Percentiles rank a stretch among this genome's conserved stretches.
phyloP scores from a whole-genome alignment of 1,140 invertebrate genomes.

The Yoshiicerus persimilis region DNA sequence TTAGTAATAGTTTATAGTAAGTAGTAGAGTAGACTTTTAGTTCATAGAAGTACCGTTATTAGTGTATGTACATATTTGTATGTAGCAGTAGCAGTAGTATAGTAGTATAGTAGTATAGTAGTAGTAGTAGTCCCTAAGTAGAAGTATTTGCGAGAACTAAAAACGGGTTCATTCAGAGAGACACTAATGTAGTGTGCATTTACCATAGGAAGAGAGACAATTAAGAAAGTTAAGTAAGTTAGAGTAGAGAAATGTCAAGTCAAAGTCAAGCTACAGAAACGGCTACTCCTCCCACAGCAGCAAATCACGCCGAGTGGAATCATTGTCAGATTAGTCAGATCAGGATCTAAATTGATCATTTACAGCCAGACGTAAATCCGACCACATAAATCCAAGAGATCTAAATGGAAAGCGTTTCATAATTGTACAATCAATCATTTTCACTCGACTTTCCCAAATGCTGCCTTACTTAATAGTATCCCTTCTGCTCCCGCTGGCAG shows the following conservation, averaged over 20 bases:
- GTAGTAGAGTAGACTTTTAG: neutral
- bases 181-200: neutral
- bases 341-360: neutral
- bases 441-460: neutral
- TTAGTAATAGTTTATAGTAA: neutral
- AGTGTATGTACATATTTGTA: neutral
- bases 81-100: neutral
- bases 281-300: neutral
- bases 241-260: neutral
- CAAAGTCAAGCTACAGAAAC: neutral
- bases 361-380: neutral
- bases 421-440: neutral
- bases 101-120: neutral
- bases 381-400: conserved; percentile 1
- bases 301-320: neutral
- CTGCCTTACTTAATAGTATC: neutral
- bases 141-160: neutral
- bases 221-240: neutral
- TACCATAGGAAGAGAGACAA: neutral
- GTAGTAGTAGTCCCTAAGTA: neutral
- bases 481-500: neutral
- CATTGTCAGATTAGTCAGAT: neutral
- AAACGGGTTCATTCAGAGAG: neutral
- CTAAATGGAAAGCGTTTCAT: neutral
- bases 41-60: neutral